phyloP scores from a whole-genome alignment of 1,140 invertebrate species.

The Danaus melanippus region DNA sequence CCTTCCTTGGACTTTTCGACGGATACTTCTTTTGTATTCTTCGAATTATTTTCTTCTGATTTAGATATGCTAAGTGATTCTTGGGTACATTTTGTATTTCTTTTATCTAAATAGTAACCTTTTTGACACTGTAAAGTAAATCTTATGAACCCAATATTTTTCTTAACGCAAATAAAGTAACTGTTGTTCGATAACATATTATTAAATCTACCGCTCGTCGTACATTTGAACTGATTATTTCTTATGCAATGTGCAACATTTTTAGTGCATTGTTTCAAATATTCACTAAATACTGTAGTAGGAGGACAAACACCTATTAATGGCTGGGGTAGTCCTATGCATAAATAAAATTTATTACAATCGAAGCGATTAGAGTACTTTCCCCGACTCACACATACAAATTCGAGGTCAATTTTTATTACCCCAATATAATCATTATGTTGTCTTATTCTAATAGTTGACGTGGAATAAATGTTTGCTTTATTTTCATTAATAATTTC shows the following conservation, averaged over 20 bases:
- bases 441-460: not conserved
- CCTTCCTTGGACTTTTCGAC: conserved; percentile 12
- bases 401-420: conserved; percentile 7
- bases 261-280: conserved; percentile 55
- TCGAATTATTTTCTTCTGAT: conserved; percentile 25
- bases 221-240: conserved; percentile 51
- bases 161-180: conserved; percentile 57
- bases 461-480: no score
- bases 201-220: conserved; percentile 39
- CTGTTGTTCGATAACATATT: conserved; percentile 39
- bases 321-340: conserved; percentile 34
- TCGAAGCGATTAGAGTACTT: conserved; percentile 48
- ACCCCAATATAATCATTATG: no score
- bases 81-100: conserved; percentile 7
- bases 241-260: conserved; percentile 58
- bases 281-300: conserved; percentile 55
- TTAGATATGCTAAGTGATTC: conserved; percentile 2
- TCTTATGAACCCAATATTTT: conserved; percentile 31
- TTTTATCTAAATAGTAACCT: conserved; percentile 45
- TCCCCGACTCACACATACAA: conserved; percentile 34
- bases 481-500: no score
- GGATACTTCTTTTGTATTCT: conserved; percentile 20
- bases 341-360: conserved; percentile 59
- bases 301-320: conserved; percentile 40
- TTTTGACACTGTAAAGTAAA: conserved; percentile 52